A percentile compares a stretch with the other conserved stretches of the same genome.
Evolutionary conservation across 2,113 vertebrate genomes (phyloP).

Genomic region (Apteryx owenii): DNA sequence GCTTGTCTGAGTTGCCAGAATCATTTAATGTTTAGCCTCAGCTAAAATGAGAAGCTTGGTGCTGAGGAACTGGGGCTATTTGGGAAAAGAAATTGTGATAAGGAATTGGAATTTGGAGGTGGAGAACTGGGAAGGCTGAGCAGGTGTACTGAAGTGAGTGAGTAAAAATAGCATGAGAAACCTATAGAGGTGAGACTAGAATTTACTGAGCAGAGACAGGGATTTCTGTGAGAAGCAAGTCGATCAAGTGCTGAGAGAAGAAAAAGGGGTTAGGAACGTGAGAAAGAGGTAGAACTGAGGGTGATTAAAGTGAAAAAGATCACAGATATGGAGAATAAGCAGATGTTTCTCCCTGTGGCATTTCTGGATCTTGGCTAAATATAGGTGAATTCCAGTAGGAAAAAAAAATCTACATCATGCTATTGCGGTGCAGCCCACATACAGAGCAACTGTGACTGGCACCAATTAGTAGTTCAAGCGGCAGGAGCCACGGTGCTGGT

Average conservation of each 20-base stretch:
- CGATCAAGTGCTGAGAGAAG: background rate
- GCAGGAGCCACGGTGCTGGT: background rate
- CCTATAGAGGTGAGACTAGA: background rate
- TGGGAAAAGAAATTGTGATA: background rate
- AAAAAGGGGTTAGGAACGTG: background rate
- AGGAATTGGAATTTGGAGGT: background rate
- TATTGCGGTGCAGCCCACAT: background rate
- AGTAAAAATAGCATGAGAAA: background rate
- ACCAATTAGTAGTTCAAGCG: background rate
- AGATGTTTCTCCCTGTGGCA: background rate
- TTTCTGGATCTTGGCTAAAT: background rate
- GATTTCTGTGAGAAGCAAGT: background rate
- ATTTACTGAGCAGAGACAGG: background rate
- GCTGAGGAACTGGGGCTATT: background rate
- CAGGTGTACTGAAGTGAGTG: background rate
- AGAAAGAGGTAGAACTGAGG: background rate
- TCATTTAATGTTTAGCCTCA: background rate
- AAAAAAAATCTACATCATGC: background rate
- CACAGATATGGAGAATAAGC: background rate
- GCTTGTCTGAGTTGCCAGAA: background rate
- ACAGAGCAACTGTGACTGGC: background rate
- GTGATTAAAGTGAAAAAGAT: background rate
- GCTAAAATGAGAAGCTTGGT: background rate
- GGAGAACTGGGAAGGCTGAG: background rate
- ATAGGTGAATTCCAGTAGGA: background rate